Evolutionary conservation across 2,888 invertebrate genomes (phyloP).

Genomic region (Ennomos erosarius): DNA sequence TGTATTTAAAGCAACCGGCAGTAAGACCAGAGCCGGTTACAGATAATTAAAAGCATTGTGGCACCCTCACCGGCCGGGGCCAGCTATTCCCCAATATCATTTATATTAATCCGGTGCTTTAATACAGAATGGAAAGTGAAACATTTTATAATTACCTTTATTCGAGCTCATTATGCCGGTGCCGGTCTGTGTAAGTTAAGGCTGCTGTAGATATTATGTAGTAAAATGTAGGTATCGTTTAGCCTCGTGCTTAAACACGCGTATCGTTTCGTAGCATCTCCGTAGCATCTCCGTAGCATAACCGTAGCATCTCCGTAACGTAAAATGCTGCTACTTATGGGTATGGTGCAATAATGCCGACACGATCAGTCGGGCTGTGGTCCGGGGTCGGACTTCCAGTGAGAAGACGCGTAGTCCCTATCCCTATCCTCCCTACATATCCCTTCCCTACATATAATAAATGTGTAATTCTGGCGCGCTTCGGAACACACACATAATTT

Average conservation of each 20-base stretch:
- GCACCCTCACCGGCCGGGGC: constrained; percentile 10
- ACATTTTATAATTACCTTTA: neutral
- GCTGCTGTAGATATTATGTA: too few relatives aligned
- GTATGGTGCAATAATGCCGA: neutral
- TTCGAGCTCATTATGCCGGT: too few relatives aligned
- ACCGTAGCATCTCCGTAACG: neutral
- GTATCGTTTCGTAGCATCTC: constrained; percentile 2
- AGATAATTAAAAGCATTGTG: constrained; percentile 17
- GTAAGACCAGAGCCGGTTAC: constrained; percentile 4
- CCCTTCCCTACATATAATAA: too few relatives aligned
- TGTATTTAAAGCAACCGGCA: constrained; percentile 9
- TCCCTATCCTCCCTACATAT: too few relatives aligned
- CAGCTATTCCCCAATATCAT: constrained; percentile 21
- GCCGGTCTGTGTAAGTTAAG: too few relatives aligned
- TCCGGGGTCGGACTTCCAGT: neutral
- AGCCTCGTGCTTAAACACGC: too few relatives aligned
- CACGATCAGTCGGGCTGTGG: too few relatives aligned
- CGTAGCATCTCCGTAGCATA: neutral
- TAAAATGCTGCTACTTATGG: neutral
- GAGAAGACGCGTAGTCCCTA: too few relatives aligned
- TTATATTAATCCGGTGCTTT: constrained; percentile 11
- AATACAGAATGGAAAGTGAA: constrained; percentile 13
- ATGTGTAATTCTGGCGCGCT: too few relatives aligned
- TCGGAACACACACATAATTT: too few relatives aligned
- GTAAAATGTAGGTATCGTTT: too few relatives aligned